Evolutionary conservation across 1,140 invertebrate species (phyloP).

Genomic region (Hypsibius dujardini): DNA sequence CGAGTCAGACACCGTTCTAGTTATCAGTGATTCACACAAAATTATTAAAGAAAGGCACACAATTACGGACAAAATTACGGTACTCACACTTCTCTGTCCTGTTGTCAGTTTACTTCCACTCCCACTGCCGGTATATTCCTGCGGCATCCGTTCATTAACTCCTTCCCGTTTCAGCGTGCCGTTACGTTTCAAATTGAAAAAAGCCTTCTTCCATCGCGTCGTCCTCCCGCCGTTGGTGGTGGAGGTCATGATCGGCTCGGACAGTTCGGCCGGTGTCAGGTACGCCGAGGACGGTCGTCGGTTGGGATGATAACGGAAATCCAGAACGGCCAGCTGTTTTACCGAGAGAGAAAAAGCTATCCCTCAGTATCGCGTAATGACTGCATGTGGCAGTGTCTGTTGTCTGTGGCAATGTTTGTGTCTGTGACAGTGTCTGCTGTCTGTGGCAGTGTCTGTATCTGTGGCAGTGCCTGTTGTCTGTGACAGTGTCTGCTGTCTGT

Average conservation of each 20-base stretch:
- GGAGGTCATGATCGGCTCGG: neutral
- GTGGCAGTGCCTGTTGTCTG: too few species aligned
- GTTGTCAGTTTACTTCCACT: neutral
- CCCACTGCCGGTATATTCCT: neutral
- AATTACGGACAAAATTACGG: neutral
- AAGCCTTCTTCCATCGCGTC: neutral
- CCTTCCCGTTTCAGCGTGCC: constrained; percentile 2
- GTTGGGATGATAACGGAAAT: neutral
- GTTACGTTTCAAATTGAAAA: constrained; percentile 13
- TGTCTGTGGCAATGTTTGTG: too few species aligned
- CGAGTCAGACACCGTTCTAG: too few species aligned
- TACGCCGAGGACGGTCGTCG: neutral
- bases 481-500: too few species aligned
- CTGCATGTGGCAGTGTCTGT: too few species aligned
- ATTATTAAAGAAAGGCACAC: too few species aligned
- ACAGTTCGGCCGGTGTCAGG: neutral
- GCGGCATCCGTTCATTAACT: neutral
- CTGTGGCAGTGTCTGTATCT: too few species aligned
- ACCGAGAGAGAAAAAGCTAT: too few species aligned
- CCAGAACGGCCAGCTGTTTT: neutral
- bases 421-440: too few species aligned
- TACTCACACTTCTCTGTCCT: constrained; percentile 12
- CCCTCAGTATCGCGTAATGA: too few species aligned
- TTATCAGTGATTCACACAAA: too few species aligned
- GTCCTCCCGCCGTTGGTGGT: neutral